Conservation (phyloP, 2,888 invertebrate species). For the Micoletzkya japonica region DNA sequence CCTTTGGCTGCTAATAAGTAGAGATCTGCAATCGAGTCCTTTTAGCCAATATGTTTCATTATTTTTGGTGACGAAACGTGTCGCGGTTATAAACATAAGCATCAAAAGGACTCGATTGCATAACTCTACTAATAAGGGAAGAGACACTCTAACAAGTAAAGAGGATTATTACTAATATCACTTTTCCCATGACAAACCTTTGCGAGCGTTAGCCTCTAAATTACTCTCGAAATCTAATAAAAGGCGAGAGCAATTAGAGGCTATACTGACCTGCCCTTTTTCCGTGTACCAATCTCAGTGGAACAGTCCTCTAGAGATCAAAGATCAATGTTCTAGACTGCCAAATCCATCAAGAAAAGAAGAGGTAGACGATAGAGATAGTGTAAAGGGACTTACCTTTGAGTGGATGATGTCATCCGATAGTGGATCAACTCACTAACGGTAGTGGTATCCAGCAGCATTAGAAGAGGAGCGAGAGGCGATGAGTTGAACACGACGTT, state of each 20-base stretch:
- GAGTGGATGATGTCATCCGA: conserved; percentile 2
- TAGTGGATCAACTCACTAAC: conserved; percentile 31
- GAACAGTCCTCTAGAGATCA: no score
- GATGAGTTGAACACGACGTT: conserved; percentile 35
- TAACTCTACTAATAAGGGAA: no score
- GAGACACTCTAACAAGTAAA: no score
- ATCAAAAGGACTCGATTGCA: no score
- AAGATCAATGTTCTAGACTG: not conserved
- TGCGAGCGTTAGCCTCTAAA: no score
- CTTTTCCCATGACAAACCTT: no score
- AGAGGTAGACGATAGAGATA: not conserved
- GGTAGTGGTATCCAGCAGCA: conserved; percentile 24
- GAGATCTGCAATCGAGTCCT: no score
- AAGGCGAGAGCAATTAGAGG: not conserved
- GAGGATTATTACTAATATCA: no score
- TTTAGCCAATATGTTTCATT: no score
- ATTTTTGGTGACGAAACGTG: no score
- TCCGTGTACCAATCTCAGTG: not conserved
- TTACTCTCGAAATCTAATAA: not conserved
- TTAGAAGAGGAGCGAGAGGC: conserved; percentile 19
- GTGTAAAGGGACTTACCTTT: conserved; percentile 10
- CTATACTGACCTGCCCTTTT: not conserved
- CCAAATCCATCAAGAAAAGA: not conserved
- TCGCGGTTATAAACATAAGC: no score
- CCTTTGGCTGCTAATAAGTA: no score